Base-by-base conservation (phyloP, 2,888 invertebrate genomes). In the Zaprionus obscuricornis region DNA sequence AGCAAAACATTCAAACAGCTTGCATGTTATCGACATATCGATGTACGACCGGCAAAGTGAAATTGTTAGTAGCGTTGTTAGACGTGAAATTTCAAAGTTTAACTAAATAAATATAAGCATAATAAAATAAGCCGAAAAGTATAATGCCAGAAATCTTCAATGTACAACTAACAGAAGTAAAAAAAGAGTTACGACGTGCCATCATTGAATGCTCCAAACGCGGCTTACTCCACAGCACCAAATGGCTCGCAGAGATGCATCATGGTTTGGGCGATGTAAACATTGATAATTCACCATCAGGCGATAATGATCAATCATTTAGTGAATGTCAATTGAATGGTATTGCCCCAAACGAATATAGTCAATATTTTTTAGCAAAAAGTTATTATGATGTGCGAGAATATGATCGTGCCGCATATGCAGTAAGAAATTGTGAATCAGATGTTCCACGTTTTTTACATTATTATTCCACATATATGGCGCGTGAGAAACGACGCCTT, bases 381-480 rank as follows among this genome's bases (percentile, higher is more conserved):
- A 94, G 95, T 65, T 97, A 96, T 88, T 97, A 97, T 87, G 97
- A 98, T 90, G 91, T 95, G 34, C 95, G 96, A 76, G 98, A 98
- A 89, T 98, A 97, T 89, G 97, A 97, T 18, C 58, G 96, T 85
- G 95, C 96, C 50, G 95, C 96, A 0, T 94, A 94, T 91, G 96
- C 96, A 85, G 92, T 96, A 4, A 93, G 94, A 76, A 92, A 93
- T 57, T 94, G 94, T 76, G 91, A 91, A 29, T 94, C 94, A 55
- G 91, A 93, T 0, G 95, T 95, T n/a, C 93, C 94, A 33, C 92
- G 94, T 64, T 98, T 98, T 89, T 91, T 98, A 17, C 94, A 96
- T 88, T 93, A 95, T 74, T 98, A 98, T 89, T 93, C 97, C 0
- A 93, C 93, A 22, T 98, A 96, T 87, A 92, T 97, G 91, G 96